Evolutionary conservation across 2,797 vertebrate species (phyloP), one percentile per base, ranked within the genome.

Genomic region (Hippopotamyrus pictus): DNA sequence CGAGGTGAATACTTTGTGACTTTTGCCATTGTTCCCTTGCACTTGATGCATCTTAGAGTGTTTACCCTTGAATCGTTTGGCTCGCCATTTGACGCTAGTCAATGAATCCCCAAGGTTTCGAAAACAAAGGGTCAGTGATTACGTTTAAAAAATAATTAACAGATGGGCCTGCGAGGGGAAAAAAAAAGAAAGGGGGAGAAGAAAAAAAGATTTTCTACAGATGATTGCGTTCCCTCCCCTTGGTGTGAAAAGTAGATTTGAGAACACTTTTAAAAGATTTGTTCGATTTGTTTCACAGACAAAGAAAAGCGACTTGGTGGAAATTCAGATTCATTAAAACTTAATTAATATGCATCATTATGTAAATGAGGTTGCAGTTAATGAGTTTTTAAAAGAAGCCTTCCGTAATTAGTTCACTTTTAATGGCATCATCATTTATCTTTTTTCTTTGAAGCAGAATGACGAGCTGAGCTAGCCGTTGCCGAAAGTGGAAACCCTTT

Each of bases 321-420:
- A 98, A 98, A 97, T 97, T 98, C 97, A 97, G 97, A 99, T 99
- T 99, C 98, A 99, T 99, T 99, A 99, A 99, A 99, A 99, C 98
- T 98, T 99, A 99, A 99, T 99, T 99, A 99, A 99, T 99, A 99
- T 99, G 98, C 98, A 99, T 99, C 98, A 99, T 99, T 99, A 99
- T 99, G 98, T 97, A 99, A 99, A 99, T 99, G 97, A 99, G 98
- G 97, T 94, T 99, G 97, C 98, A 97, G 98, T 99, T 99, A 99
- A 99, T 99, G 98, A 99, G 98, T 99, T 99, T 95, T 99, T 99
- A 99, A 99, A 99, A 99, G 98, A 99, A 99, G 98, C 98, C 95
- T 99, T 99, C 98, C 99, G 99, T 99, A 99, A 99, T 99, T 99
- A 99, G 98, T 99, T 99, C 98, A 99, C 98, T 99, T 99, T 99